phyloP scores from a whole-genome alignment of 1,140 invertebrate species.

The Drosophila gunungcola region DNA sequence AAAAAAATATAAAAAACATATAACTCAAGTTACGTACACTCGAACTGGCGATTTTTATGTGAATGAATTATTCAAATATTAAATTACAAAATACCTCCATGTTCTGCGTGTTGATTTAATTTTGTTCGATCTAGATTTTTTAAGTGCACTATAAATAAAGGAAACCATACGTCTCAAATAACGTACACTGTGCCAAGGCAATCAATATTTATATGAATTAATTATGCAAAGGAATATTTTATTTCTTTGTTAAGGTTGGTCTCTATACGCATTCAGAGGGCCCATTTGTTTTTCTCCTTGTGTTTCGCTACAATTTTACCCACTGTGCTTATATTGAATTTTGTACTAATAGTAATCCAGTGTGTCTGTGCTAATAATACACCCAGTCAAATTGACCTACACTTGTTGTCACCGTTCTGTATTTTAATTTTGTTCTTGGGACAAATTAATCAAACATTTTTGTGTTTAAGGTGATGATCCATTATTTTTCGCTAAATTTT shows the following conservation, averaged over 20 bases:
- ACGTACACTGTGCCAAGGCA: too few species aligned
- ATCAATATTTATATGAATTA: too few species aligned
- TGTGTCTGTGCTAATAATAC: conserved; percentile 12
- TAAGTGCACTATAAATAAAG: too few species aligned
- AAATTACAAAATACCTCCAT: background rate
- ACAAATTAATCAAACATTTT: conserved; percentile 8
- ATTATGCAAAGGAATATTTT: too few species aligned
- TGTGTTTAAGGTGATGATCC: conserved; percentile 3
- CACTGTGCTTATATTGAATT: conserved; percentile 16
- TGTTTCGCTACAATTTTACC: background rate
- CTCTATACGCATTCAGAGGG: background rate
- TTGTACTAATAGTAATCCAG: conserved; percentile 14
- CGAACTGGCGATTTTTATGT: background rate
- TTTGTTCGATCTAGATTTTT: background rate
- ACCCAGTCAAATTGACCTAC: conserved; percentile 14
- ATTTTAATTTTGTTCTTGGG: conserved; percentile 5
- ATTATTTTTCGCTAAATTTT: background rate
- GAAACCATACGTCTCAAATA: too few species aligned
- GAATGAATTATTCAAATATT: conserved; percentile 5
- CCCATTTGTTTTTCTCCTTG: conserved; percentile 2
- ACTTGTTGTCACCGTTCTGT: conserved; percentile 1
- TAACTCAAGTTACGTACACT: conserved; percentile 4
- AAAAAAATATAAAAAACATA: conserved; percentile 1
- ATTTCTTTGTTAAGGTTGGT: background rate
- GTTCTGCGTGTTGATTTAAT: background rate